Conservation (phyloP, 2,888 invertebrate genomes). For the Orthonychiurus folsomi region DNA sequence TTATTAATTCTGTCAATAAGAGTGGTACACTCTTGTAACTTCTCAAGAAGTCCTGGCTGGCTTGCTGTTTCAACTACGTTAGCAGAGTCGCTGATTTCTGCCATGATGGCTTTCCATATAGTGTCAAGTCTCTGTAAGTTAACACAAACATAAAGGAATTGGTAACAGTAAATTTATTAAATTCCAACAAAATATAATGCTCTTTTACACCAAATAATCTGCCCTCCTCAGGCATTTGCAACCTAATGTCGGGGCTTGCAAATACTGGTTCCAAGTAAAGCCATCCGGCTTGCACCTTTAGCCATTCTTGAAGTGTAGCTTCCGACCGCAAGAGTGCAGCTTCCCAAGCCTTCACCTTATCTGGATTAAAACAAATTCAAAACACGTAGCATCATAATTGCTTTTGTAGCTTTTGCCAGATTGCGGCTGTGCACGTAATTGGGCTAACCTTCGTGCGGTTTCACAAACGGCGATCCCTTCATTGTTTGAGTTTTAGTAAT, state of each 20-base stretch:
- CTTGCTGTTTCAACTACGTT: slow-evolving; percentile 59
- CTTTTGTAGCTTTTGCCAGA: too few relatives aligned
- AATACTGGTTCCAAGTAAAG: slow-evolving; percentile 77
- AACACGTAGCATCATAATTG: too few relatives aligned
- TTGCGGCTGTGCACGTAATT: too few relatives aligned
- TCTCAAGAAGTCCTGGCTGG: slow-evolving; percentile 58
- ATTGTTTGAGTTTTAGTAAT: slow-evolving; percentile 73
- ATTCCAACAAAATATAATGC: not conserved
- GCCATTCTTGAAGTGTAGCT: slow-evolving; percentile 71
- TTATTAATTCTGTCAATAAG: slow-evolving; percentile 71
- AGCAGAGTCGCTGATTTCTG: slow-evolving; percentile 54
- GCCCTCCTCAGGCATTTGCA: slow-evolving; percentile 78
- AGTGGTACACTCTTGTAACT: slow-evolving; percentile 57
- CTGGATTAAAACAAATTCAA: too few relatives aligned
- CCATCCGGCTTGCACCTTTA: slow-evolving; percentile 78
- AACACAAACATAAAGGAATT: not conserved
- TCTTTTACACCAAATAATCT: slow-evolving; percentile 54
- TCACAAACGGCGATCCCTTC: slow-evolving; percentile 77
- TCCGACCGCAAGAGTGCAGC: slow-evolving; percentile 60
- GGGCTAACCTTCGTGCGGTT: slow-evolving; percentile 58
- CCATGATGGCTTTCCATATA: slow-evolving; percentile 60
- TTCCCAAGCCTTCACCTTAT: slow-evolving; percentile 60
- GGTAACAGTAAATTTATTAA: not conserved
- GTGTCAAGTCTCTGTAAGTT: slow-evolving; percentile 54
- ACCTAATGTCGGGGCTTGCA: slow-evolving; percentile 73